Evolutionary conservation across 2,113 vertebrate species (phyloP), one percentile per base, ranked within the genome.

Genomic region (Glaucidium brasilianum): DNA sequence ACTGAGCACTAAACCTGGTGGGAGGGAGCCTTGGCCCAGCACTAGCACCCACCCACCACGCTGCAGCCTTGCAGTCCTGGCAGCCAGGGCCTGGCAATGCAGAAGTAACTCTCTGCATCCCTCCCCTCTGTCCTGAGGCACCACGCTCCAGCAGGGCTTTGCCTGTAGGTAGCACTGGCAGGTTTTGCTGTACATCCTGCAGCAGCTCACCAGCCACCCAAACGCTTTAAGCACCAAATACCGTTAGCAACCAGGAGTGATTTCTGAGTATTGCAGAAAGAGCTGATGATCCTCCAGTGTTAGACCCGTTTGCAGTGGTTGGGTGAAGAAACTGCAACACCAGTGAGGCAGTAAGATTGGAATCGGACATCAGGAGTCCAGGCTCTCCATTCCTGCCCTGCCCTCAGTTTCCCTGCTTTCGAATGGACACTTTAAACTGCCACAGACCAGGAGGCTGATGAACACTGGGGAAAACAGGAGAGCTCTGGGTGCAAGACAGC

Each of bases 1-100:
- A 66, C 19, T 2, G 11, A 5, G 32, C 2, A 1, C 53, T 60
- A 17, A 71, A 32, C 62, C 41, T 23, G 2, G 5, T 0, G 2
- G 27, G 19, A 67, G 77, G 79, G n/a, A 73, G 43, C 60, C 43
- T n/a, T 47, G 60, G 68, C 39, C 53, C 75, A 55, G 59, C 59
- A n/a, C 1, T 52, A 45, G 58, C 87, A 62, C 41, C 43, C 2
- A 1, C 35, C 56, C 21, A 8, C 56, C 21, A 8, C 3, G 1
- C n/a, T 52, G 87, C 73, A 81, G 86, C 53, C 55, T 25, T 58
- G 17, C 29, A 62, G 74, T 74, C 62, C 83, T 60, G 50, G 58
- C 52, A 75, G 77, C 21, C 15, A 15, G 35, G 55, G 30, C 12
- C 49, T 63, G 50, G 59, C 66, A 64, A 22, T 14, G 3, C 43